Base-by-base conservation (phyloP, 2,797 vertebrate species). In the Astyanax mexicanus region DNA sequence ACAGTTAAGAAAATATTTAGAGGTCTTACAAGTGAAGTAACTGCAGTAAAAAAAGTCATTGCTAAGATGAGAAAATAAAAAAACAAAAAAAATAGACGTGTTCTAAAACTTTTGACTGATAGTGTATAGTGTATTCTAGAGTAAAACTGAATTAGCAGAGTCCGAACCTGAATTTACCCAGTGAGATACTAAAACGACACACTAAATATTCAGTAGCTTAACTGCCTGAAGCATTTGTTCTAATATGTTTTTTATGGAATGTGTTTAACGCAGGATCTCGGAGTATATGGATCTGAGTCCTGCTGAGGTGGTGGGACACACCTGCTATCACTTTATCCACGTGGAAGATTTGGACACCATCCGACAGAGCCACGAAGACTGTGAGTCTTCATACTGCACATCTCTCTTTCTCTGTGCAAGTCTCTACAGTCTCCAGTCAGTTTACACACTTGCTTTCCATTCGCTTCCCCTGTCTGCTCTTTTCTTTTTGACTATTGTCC, bases 211-310 rank as follows among this genome's bases (percentile, higher is more conserved):
- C 5, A 60, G 11, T 9, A 21, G 40, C 11, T 65, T 27, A 65
- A 27, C 9, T 25, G 21, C 19, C 25, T n/a, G 6, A n/a, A 17
- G 29, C 57, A 13, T 44, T 29, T 83, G 49, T 74, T 45, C 27
- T 27, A 1, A 51, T 38, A 0, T 40, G 19, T 29, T 69, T 17
- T 77, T 12, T 35, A 9, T 54, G 19, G 19, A 40, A 29, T 51
- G 15, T 79, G 13, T 64, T n/a, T 65, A 19, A 40, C 67, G 27
- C 83, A 97, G 96, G 88, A 94, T 96, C 88, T 94, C 94, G 0
- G 95, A 97, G 80, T 96, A 96, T 69, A 97, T 97, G 96, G 96
- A 97, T 82, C 85, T 96, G 76, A 94, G 92, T 67, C 93, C 95
- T 25, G 92, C 94, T 0, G 95, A 97, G 84, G 94, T 97, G 15